phyloP scores from a whole-genome alignment of 2,888 invertebrate species.

The Scotopteryx bipunctaria region DNA sequence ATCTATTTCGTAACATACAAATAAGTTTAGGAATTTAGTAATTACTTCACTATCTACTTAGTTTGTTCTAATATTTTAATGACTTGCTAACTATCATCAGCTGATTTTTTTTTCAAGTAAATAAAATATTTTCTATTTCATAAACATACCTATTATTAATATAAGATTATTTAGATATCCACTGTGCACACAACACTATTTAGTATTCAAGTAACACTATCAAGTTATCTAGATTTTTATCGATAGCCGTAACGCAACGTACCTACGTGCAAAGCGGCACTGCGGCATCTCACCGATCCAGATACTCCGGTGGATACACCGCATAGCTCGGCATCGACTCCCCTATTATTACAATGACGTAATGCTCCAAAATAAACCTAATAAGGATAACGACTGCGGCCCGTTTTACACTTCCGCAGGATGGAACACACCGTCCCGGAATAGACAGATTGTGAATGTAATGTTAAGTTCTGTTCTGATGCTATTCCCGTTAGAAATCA shows the following conservation, averaged over 20 bases:
- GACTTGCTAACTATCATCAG: too few relatives aligned
- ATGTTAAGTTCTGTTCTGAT: conserved; percentile 26
- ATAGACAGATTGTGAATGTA: conserved; percentile 3
- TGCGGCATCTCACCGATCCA: conserved; percentile 27
- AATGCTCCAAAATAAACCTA: conserved; percentile 81
- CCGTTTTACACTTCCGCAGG: conserved; percentile 54
- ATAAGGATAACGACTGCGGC: conserved; percentile 62
- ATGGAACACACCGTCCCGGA: conserved; percentile 17
- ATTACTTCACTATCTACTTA: too few relatives aligned
- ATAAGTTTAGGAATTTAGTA: too few relatives aligned
- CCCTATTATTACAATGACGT: conserved; percentile 70
- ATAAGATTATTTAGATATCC: background rate
- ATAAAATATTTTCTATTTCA: conserved; percentile 1
- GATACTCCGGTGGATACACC: conserved; percentile 47
- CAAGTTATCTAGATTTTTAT: conserved; percentile 14
- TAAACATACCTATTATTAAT: background rate
- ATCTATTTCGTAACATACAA: too few relatives aligned
- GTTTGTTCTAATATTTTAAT: too few relatives aligned
- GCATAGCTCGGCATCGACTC: conserved; percentile 44
- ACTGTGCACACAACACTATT: conserved; percentile 1
- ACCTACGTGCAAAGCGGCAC: conserved; percentile 16
- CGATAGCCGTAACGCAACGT: conserved; percentile 20
- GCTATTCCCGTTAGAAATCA: conserved; percentile 31
- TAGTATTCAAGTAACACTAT: conserved; percentile 37
- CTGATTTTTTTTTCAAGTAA: too few relatives aligned